A percentile compares a stretch with the other conserved stretches of the same genome.
Evolutionary conservation across 2,888 invertebrate species (phyloP).

Genomic region (Meteorus colon): DNA sequence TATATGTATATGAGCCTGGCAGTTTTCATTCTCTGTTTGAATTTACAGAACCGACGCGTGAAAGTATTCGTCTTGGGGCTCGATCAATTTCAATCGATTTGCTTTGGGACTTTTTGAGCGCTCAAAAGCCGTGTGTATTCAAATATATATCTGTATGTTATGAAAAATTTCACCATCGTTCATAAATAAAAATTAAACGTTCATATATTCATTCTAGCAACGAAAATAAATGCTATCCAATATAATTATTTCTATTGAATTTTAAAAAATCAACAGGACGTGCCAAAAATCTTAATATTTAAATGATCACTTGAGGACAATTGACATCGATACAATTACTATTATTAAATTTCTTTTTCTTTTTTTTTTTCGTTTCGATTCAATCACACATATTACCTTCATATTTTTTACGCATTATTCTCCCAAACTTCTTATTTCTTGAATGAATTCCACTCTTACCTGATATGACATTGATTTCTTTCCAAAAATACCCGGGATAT

Average conservation of each 20-base stretch:
- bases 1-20: slow-evolving; percentile 14
- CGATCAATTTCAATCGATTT: not conserved
- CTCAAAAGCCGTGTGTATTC: not conserved
- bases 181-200: not conserved
- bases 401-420: not conserved
- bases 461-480: slow-evolving; percentile 30
- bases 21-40: slow-evolving; percentile 8
- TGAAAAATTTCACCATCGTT: not conserved
- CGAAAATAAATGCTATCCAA: too few species aligned
- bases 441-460: slow-evolving; percentile 2
- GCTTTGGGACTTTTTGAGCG: not conserved
- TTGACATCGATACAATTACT: not conserved
- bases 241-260: not conserved
- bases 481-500: slow-evolving; percentile 29
- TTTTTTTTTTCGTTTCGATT: not conserved
- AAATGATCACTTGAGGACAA: not conserved
- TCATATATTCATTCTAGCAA: not conserved
- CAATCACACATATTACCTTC: not conserved
- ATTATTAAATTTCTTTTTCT: not conserved
- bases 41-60: slow-evolving; percentile 20
- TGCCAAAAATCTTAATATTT: not conserved
- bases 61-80: not conserved
- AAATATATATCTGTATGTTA: slow-evolving; percentile 3
- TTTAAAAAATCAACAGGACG: not conserved
- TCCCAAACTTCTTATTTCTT: not conserved